A percentile compares a stretch with the other conserved stretches of the same genome.
These are phyloP conservation scores for Manis crassicaudata DNA, from an alignment of 2,797 vertebrate genomes.

Conservation along the genomic window DNA sequence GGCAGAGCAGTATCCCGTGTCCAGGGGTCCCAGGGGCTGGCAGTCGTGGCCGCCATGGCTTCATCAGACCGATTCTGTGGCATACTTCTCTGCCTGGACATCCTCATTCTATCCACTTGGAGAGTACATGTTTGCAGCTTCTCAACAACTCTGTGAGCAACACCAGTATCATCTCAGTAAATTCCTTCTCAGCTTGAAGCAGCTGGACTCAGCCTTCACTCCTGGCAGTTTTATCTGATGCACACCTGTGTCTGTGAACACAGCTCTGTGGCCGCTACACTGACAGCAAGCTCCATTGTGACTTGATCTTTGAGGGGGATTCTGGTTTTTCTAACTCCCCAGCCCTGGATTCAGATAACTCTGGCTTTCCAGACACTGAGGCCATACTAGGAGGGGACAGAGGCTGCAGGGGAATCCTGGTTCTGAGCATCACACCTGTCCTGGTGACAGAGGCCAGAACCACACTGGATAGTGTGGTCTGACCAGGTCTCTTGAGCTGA, in stretches of 20 bases:
- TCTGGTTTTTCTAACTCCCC: neutral
- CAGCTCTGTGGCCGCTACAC: accelerated
- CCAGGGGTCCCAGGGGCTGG: neutral
- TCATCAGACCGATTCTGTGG: neutral
- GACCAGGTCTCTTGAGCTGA: constrained; percentile 5
- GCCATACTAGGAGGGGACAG: neutral
- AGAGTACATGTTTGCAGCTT: neutral
- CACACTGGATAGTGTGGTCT: accelerated
- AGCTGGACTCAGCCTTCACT: neutral
- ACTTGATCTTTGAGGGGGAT: neutral
- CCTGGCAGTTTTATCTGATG: accelerated
- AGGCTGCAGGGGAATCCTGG: neutral
- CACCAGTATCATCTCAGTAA: neutral
- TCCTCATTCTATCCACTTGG: neutral
- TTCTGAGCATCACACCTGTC: neutral
- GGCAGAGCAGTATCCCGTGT: accelerated
- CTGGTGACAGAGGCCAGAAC: neutral
- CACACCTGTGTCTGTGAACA: accelerated
- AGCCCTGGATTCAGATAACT: too few species aligned
- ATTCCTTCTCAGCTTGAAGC: neutral
- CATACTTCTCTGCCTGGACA: neutral
- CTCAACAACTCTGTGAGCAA: neutral
- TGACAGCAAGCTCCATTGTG: neutral
- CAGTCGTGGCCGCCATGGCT: neutral
- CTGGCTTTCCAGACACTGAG: neutral